These are phyloP conservation scores for Grus americana DNA, from an alignment of 2,113 vertebrate genomes.

Conservation along the genomic window DNA sequence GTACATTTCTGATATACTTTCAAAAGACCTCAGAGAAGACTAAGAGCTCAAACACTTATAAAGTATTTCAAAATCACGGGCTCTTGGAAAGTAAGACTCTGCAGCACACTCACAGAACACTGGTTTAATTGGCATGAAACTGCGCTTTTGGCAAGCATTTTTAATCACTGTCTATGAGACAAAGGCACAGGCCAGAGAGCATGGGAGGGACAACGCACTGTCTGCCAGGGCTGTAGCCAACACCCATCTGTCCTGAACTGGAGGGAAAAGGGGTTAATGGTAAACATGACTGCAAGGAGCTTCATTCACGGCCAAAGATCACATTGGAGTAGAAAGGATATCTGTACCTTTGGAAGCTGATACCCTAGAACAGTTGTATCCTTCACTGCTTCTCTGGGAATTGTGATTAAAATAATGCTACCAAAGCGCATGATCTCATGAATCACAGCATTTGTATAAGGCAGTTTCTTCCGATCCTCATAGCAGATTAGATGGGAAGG, in stretches of 20 bases:
- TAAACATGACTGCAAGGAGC: background rate
- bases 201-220: background rate
- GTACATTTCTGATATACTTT: background rate
- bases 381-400: constrained; percentile 23
- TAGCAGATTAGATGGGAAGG: background rate
- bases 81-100: background rate
- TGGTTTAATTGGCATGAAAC: background rate
- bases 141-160: background rate
- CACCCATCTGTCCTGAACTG: background rate
- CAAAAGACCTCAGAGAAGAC: too few relatives aligned
- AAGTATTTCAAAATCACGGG: background rate
- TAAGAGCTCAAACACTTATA: background rate
- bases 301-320: background rate
- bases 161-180: background rate
- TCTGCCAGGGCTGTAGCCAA: background rate
- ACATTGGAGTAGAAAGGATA: background rate
- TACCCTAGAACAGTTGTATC: constrained; percentile 14
- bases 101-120: background rate
- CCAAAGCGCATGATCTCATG: constrained; percentile 43
- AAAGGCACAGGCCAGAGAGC: background rate
- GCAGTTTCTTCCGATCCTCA: constrained; percentile 29
- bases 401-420: background rate
- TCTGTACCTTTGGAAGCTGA: constrained; percentile 49
- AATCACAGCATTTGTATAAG: constrained; percentile 54
- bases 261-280: background rate